Evolutionary conservation across 2,113 vertebrate species (phyloP).

Genomic region (Malurus cyaneus): DNA sequence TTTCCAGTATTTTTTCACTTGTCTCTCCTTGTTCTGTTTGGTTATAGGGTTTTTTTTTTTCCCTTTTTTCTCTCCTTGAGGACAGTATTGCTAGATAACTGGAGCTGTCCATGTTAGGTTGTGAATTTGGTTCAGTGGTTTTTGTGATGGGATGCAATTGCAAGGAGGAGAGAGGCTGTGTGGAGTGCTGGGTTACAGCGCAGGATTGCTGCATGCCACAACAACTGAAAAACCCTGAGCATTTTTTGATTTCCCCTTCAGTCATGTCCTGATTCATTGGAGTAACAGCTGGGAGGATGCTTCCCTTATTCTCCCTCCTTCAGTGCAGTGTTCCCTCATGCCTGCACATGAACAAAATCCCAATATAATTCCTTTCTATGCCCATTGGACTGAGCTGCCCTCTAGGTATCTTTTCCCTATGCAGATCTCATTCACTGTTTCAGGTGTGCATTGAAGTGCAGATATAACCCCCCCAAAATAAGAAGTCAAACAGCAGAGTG

Average conservation of each 20-base stretch:
- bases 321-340: not conserved
- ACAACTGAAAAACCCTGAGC: not conserved
- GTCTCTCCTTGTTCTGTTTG: not conserved
- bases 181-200: not conserved
- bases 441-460: not conserved
- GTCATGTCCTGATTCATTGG: not conserved
- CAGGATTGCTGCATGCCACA: not conserved
- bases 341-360: not conserved
- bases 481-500: not conserved
- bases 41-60: not conserved
- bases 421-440: not conserved
- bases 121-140: not conserved
- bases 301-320: not conserved
- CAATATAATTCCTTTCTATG: not conserved
- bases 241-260: not conserved
- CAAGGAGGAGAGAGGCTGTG: not conserved
- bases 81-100: not conserved
- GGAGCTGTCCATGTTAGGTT: not conserved
- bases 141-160: not conserved
- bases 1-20: not conserved
- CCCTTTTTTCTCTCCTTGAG: not conserved
- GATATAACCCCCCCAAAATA: not conserved
- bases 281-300: not conserved
- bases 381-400: not conserved
- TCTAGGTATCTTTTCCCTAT: not conserved